phyloP scores from a whole-genome alignment of 2,113 vertebrate species.

The Dolichotis patagonum region DNA sequence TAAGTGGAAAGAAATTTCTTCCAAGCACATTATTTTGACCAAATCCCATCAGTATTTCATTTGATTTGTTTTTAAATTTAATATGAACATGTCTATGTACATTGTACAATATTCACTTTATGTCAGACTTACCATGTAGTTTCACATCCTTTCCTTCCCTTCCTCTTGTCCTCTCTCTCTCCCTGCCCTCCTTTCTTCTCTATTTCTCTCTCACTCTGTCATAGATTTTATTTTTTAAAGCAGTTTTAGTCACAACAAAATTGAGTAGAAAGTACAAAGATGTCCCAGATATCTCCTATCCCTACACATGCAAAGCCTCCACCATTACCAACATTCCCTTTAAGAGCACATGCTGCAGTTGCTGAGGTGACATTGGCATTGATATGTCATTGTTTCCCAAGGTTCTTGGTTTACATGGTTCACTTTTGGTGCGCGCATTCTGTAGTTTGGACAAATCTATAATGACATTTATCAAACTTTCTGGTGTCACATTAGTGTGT shows the following conservation, averaged over 20 bases:
- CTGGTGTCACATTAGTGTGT: neutral
- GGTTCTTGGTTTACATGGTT: neutral
- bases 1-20: neutral
- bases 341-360: neutral
- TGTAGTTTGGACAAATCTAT: neutral
- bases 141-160: neutral
- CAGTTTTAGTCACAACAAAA: neutral
- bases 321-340: neutral
- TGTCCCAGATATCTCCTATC: neutral
- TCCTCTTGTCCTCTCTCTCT: no score
- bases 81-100: neutral
- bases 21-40: constrained; percentile 20
- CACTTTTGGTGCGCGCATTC: neutral
- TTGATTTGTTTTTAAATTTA: constrained; percentile 43
- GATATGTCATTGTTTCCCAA: neutral
- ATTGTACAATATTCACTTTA: neutral
- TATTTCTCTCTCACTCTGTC: neutral
- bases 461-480: neutral
- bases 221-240: neutral
- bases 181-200: neutral
- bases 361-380: neutral
- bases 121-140: neutral
- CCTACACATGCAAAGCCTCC: neutral
- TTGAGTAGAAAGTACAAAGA: neutral
- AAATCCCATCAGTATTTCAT: neutral